phyloP scores from a whole-genome alignment of 2,888 invertebrate genomes.

The Drosophila borborema region DNA sequence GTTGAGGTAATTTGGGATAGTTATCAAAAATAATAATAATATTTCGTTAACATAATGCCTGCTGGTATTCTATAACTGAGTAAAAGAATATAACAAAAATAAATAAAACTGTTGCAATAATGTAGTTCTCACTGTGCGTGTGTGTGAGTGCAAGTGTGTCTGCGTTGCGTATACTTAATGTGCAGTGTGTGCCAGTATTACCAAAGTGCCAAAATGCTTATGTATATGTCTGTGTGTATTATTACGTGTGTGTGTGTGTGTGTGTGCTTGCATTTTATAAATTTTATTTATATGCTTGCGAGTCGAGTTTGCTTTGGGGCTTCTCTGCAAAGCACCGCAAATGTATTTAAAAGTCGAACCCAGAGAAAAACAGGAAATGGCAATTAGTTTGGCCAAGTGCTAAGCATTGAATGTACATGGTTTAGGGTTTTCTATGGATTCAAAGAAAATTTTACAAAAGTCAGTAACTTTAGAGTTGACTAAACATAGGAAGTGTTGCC shows the following conservation, averaged over 20 bases:
- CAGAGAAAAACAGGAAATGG: constrained; percentile 42
- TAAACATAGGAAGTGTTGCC: not conserved
- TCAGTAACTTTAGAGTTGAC: not conserved
- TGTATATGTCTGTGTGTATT: not conserved
- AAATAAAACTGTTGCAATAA: constrained; percentile 54
- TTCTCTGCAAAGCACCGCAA: constrained; percentile 27
- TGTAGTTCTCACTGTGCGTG: constrained; percentile 35
- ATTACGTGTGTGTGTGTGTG: constrained; percentile 1
- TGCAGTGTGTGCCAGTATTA: constrained; percentile 44
- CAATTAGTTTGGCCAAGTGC: constrained; percentile 48
- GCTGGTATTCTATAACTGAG: constrained; percentile 8
- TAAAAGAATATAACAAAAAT: constrained; percentile 52
- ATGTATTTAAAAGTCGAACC: constrained; percentile 36
- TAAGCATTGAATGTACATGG: constrained; percentile 26
- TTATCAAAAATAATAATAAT: not conserved
- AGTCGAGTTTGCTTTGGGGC: constrained; percentile 36
- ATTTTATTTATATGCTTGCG: constrained; percentile 55
- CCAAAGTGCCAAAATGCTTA: constrained; percentile 42
- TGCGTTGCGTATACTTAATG: constrained; percentile 60
- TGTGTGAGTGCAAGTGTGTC: constrained; percentile 20
- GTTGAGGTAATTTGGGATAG: not conserved
- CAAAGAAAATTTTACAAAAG: not conserved
- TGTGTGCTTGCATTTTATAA: constrained; percentile 36
- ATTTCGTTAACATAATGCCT: not conserved
- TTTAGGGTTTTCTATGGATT: constrained; percentile 10